Conservation (phyloP, 2,797 vertebrate genomes). For the Epinephelus awoara region DNA sequence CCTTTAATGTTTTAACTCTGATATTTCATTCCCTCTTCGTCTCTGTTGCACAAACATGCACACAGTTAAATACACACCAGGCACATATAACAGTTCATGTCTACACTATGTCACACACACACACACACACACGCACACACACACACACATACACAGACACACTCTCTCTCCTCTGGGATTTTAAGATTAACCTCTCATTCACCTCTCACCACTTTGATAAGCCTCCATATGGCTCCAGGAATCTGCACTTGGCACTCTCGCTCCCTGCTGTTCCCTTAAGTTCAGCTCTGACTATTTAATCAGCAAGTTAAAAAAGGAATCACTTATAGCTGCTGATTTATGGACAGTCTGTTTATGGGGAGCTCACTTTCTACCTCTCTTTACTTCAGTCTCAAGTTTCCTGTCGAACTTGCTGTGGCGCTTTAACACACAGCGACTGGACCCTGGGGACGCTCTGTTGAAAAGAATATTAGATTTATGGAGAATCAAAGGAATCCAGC, state of each 20-base stretch:
- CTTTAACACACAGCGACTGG: conserved; percentile 8
- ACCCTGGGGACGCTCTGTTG: not conserved
- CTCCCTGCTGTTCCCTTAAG: not conserved
- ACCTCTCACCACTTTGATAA: conserved; percentile 31
- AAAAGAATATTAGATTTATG: conserved; percentile 30
- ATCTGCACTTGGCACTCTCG: conserved; percentile 25
- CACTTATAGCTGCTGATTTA: conserved; percentile 50
- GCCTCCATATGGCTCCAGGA: conserved; percentile 49
- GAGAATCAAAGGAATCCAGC: not conserved
- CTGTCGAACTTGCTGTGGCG: conserved; percentile 22
- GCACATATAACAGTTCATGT: not conserved
- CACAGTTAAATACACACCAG: not conserved
- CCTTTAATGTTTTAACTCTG: not conserved
- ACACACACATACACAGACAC: conserved; percentile 17
- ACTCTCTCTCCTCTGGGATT: conserved; percentile 21
- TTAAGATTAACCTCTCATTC: conserved; percentile 43
- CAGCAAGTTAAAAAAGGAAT: conserved; percentile 37
- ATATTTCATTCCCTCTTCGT: conserved; percentile 2
- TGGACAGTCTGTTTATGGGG: conserved; percentile 24
- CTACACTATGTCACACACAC: conserved; percentile 29
- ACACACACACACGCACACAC: not conserved
- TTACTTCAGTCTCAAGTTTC: conserved; percentile 32
- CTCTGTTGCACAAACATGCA: conserved; percentile 1
- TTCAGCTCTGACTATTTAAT: conserved; percentile 42
- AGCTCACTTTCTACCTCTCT: conserved; percentile 14